These are phyloP conservation scores for Eubucco bourcierii DNA, from an alignment of 2,113 vertebrate species.

Conservation along the genomic window DNA sequence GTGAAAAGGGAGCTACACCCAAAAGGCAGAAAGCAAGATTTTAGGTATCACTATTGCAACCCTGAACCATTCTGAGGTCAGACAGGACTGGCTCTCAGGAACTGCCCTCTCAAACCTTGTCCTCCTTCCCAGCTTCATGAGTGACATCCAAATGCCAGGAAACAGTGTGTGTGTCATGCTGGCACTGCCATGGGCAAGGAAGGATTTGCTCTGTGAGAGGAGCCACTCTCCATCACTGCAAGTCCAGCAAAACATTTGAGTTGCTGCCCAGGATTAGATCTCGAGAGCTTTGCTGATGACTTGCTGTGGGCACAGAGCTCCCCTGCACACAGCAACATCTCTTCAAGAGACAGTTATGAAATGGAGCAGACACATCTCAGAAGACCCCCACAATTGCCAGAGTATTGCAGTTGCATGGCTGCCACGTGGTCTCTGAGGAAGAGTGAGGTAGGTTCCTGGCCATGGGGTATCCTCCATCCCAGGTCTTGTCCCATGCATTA, in stretches of 20 bases:
- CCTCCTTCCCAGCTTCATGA: neutral
- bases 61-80: neutral
- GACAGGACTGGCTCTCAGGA: neutral
- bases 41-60: neutral
- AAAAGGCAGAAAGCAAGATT: neutral
- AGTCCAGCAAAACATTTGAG: neutral
- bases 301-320: neutral
- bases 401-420: rapidly evolving
- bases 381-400: rapidly evolving
- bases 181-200: neutral
- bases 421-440: neutral
- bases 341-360: neutral
- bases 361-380: neutral
- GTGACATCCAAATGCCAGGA: neutral
- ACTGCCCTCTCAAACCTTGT: neutral
- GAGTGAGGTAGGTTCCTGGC: neutral
- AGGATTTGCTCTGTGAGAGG: neutral
- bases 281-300: neutral
- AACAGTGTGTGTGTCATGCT: neutral
- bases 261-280: neutral
- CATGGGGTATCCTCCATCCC: neutral
- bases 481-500: neutral
- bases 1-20: neutral
- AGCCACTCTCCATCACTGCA: neutral
- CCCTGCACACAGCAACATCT: neutral